phyloP scores from a whole-genome alignment of 1,140 invertebrate species.

The Akabosia matsudoensis region DNA sequence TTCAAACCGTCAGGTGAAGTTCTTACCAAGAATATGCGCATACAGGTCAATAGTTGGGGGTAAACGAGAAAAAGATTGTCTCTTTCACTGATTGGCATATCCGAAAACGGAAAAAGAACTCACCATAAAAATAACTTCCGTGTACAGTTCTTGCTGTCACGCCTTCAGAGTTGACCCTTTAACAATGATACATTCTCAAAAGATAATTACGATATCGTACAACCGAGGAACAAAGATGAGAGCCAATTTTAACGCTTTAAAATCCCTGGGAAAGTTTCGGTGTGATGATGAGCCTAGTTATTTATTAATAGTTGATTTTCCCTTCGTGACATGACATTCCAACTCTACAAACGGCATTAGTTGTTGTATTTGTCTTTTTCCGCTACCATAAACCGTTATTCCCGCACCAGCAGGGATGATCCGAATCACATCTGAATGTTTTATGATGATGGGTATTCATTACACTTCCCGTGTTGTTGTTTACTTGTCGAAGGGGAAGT shows the following conservation, averaged over 20 bases:
- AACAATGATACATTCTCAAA: too few species aligned
- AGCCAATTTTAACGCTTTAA: background rate
- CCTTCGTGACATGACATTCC: background rate
- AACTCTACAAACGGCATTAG: too few species aligned
- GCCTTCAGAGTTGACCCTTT: too few species aligned
- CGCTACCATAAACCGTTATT: too few species aligned
- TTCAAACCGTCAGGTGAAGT: too few species aligned
- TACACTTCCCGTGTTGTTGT: background rate
- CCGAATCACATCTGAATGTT: constrained; percentile 1
- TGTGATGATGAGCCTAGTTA: constrained; percentile 12
- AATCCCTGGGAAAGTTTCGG: background rate
- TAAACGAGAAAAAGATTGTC: background rate
- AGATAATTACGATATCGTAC: background rate
- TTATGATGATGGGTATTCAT: constrained; percentile 17
- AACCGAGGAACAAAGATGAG: background rate
- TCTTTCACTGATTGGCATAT: background rate
- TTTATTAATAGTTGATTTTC: constrained; percentile 6
- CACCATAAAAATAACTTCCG: too few species aligned
- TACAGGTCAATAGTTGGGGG: background rate
- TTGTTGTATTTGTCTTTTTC: too few species aligned
- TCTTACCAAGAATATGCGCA: too few species aligned
- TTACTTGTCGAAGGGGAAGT: background rate
- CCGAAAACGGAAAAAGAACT: background rate
- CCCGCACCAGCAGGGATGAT: too few species aligned
- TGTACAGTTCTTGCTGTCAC: too few species aligned